These are phyloP conservation scores for Zaprionus bogoriensis DNA, from an alignment of 2,888 invertebrate species.

Conservation along the genomic window DNA sequence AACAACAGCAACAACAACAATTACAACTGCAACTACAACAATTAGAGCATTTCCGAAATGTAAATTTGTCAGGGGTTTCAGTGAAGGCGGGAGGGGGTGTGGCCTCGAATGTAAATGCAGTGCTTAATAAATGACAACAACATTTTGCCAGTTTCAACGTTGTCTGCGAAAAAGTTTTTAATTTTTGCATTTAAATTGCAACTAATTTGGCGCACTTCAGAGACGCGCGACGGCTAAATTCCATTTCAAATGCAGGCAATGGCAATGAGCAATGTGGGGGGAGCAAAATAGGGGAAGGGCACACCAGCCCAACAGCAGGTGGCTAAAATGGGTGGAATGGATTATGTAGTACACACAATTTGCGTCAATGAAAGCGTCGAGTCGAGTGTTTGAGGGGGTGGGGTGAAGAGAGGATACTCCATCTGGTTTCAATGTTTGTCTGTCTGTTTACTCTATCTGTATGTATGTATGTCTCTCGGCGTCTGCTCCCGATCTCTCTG, in stretches of 20 bases:
- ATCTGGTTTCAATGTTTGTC: constrained; percentile 43
- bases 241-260: constrained; percentile 64
- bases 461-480: too few relatives aligned
- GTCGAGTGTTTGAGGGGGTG: constrained; percentile 1
- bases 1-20: constrained; percentile 13
- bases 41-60: constrained; percentile 10
- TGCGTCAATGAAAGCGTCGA: constrained; percentile 73
- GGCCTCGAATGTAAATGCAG: constrained; percentile 22
- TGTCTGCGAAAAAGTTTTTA: constrained; percentile 40
- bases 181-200: constrained; percentile 76
- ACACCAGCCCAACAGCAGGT: neutral
- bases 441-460: constrained; percentile 71
- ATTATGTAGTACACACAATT: constrained; percentile 71
- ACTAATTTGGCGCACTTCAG: constrained; percentile 66
- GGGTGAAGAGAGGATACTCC: constrained; percentile 5
- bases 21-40: constrained; percentile 10
- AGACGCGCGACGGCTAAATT: constrained; percentile 47
- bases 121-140: constrained; percentile 45
- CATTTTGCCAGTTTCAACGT: constrained; percentile 18
- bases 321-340: constrained; percentile 10
- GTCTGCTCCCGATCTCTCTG: too few relatives aligned
- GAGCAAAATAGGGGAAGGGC: neutral
- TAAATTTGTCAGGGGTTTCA: constrained; percentile 8
- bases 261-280: constrained; percentile 9
- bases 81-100: neutral